These are phyloP conservation scores for Bombus terrestris DNA, from an alignment of 1,140 invertebrate species.

Conservation along the genomic window DNA sequence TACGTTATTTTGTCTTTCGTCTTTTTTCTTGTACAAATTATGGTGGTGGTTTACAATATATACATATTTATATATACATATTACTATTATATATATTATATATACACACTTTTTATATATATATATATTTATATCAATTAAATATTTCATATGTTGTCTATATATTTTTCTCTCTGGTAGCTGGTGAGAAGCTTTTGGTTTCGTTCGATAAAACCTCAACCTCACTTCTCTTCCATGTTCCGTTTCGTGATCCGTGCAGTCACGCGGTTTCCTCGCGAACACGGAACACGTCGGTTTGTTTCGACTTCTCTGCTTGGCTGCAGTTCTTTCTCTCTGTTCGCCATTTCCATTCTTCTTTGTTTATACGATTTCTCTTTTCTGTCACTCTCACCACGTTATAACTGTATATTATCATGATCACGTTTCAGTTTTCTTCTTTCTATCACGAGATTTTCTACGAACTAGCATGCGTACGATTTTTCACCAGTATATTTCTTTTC, in stretches of 20 bases:
- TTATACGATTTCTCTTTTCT: conserved; percentile 17
- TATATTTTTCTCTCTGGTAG: conserved; percentile 49
- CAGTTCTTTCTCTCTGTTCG: conserved; percentile 12
- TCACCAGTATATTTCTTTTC: background rate
- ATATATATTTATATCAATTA: conserved; percentile 31
- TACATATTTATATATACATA: conserved; percentile 53
- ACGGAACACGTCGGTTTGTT: conserved; percentile 37
- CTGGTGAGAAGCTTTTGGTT: conserved; percentile 43
- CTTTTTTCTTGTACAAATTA: conserved; percentile 5
- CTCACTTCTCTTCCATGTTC: conserved; percentile 41
- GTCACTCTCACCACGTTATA: conserved; percentile 5
- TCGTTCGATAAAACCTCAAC: conserved; percentile 9
- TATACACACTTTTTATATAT: conserved; percentile 24
- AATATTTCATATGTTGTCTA: conserved; percentile 33
- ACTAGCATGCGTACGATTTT: conserved; percentile 51
- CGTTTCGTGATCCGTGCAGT: conserved; percentile 3
- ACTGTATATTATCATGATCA: conserved; percentile 13
- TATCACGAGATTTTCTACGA: conserved; percentile 32
- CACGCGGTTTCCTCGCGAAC: conserved; percentile 31
- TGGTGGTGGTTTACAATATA: conserved; percentile 30
- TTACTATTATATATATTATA: conserved; percentile 35
- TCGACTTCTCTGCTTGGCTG: conserved; percentile 50
- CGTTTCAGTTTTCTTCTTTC: background rate
- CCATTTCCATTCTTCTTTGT: background rate
- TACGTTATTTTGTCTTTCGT: conserved; percentile 51